Base-by-base conservation (phyloP, 1,140 invertebrate genomes). In the Caerostris extrusa region DNA sequence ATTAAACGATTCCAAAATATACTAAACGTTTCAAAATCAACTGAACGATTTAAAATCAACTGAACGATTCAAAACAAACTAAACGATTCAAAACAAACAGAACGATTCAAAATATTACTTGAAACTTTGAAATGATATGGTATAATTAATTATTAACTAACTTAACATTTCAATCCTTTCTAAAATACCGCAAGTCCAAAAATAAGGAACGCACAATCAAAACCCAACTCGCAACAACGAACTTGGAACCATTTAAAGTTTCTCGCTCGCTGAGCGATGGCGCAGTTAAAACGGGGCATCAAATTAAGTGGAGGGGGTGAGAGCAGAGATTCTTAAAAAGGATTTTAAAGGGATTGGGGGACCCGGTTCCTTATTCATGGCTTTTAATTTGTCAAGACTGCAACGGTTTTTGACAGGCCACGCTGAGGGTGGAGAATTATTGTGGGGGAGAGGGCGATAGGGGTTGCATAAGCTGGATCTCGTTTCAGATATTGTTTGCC, bases 371-470 rank as follows among this genome's bases (percentile, higher is more conserved):
- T 89, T 89, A 89, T 89, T 89, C 87, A 89, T 71, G 87, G 87
- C 87, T 89, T 89, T 89, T 89, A 89, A 89, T 89, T 89, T 89
- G 87, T 89, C 87, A 89, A 53, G 34, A 19, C 64, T 3, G 87
- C 64, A 89, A 89, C 87, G 87, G 61, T 89, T 89, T 89, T 89
- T 89, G 87, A 89, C 87, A 89, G 19, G 69, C 50, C 34, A 10
- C 7, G 69, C 10, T 8, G 19, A 50, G 87, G 12, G 64, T 8
- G 17, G 60, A 71, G 55, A 69, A 87, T 34, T 34, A 34, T 34
- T 34, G 34, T 34, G 34, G 2, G 34, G 34, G 34, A 12, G 34
- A 34, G 34, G 34, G 34, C n/a, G 2, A 34, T 34, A n/a, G n/a
- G n/a, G n/a, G n/a, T 34, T 34, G 34, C 34, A 34, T 34, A 34